Percentiles rank a stretch among this genome's conserved stretches.
These are phyloP conservation scores for Enhydra lutris DNA, from an alignment of 2,113 vertebrate species.

Conservation along the genomic window DNA sequence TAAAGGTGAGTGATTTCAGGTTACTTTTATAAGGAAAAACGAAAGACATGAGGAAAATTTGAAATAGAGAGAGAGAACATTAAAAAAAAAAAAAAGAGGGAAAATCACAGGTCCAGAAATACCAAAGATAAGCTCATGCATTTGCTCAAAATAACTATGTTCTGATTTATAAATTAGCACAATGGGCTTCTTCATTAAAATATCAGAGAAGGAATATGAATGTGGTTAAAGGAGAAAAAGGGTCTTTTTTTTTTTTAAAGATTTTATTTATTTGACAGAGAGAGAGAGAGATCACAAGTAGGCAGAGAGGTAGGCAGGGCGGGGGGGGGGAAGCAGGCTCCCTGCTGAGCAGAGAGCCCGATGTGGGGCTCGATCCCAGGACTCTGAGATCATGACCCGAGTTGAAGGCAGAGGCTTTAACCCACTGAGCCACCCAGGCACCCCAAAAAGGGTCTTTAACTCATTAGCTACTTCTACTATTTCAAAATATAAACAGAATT, in stretches of 20 bases:
- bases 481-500: conserved; percentile 14
- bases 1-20: not conserved
- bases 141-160: not conserved
- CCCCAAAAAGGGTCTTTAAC: not conserved
- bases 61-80: not conserved
- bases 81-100: not conserved
- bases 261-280: too few species aligned
- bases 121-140: not conserved
- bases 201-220: not conserved
- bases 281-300: too few species aligned
- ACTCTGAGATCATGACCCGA: too few species aligned
- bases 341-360: too few species aligned
- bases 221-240: not conserved
- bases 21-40: not conserved
- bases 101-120: not conserved
- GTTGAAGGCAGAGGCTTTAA: too few species aligned
- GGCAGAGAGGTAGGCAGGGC: too few species aligned
- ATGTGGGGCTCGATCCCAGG: too few species aligned
- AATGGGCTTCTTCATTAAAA: not conserved
- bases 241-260: too few species aligned
- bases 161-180: not conserved
- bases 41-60: not conserved
- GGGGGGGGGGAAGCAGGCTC: too few species aligned
- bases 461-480: not conserved
- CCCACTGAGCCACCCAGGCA: too few species aligned